Conservation (phyloP, 2,797 vertebrate species). For the Lepilemur septentrionalis region DNA sequence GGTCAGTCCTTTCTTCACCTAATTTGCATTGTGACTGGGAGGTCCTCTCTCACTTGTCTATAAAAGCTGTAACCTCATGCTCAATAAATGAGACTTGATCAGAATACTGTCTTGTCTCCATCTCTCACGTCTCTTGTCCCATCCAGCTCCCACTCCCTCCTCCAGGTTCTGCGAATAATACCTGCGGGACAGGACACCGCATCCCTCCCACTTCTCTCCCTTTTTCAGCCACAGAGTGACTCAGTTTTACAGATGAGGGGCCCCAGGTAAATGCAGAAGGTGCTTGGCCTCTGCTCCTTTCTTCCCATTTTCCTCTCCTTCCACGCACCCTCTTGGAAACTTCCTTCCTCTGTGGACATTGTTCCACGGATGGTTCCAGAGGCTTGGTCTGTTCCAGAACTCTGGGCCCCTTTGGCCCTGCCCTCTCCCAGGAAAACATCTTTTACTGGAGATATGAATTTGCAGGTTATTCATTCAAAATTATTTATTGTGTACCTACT, state of each 20-base stretch:
- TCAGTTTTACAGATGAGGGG: not conserved
- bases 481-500: not conserved
- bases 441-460: not conserved
- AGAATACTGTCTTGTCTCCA: too few relatives aligned
- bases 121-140: too few relatives aligned
- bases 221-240: not conserved
- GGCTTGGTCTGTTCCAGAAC: not conserved
- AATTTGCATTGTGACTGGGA: too few relatives aligned
- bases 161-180: too few relatives aligned
- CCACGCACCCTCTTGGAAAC: not conserved
- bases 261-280: not conserved
- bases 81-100: too few relatives aligned
- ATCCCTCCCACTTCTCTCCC: not conserved
- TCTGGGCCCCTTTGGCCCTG: not conserved
- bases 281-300: not conserved
- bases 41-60: too few relatives aligned
- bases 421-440: not conserved
- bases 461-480: not conserved
- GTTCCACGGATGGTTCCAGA: not conserved
- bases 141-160: too few relatives aligned
- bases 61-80: too few relatives aligned
- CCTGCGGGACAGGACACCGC: too few relatives aligned
- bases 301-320: not conserved
- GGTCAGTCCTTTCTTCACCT: too few relatives aligned
- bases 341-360: not conserved